Percentiles rank a stretch among this genome's conserved stretches.
phyloP scores from a whole-genome alignment of 2,888 invertebrate genomes.

The Apeira syringaria region DNA sequence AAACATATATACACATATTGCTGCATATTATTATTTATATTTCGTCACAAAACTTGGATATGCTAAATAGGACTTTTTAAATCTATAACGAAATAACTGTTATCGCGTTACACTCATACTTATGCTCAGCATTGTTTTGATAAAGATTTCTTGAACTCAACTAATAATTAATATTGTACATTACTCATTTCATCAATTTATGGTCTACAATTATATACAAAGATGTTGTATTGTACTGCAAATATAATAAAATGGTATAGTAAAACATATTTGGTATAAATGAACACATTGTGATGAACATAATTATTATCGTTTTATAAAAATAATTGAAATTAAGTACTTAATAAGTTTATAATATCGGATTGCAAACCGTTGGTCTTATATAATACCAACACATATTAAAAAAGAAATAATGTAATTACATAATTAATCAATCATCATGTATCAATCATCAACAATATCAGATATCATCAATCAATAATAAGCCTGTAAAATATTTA shows the following conservation, averaged over 20 bases:
- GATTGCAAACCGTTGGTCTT: too few species aligned
- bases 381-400: too few species aligned
- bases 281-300: slow-evolving; percentile 78
- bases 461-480: too few species aligned
- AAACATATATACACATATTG: slow-evolving; percentile 5
- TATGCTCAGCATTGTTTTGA: slow-evolving; percentile 27
- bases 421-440: too few species aligned
- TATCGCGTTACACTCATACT: slow-evolving; percentile 41
- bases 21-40: slow-evolving; percentile 7
- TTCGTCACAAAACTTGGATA: background rate
- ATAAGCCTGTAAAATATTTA: too few species aligned
- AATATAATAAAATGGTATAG: slow-evolving; percentile 50
- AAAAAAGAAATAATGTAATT: too few species aligned
- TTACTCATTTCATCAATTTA: slow-evolving; percentile 34
- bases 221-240: slow-evolving; percentile 46
- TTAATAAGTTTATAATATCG: too few species aligned
- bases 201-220: slow-evolving; percentile 52
- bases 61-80: slow-evolving; percentile 6
- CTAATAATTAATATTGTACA: slow-evolving; percentile 42
- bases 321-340: slow-evolving; percentile 25
- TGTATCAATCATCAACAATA: too few species aligned
- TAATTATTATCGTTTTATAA: slow-evolving; percentile 23
- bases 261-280: slow-evolving; percentile 72
- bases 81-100: slow-evolving; percentile 34
- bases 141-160: slow-evolving; percentile 31